phyloP scores from a whole-genome alignment of 2,888 invertebrate genomes.

The Lasioglossum malachurum region DNA sequence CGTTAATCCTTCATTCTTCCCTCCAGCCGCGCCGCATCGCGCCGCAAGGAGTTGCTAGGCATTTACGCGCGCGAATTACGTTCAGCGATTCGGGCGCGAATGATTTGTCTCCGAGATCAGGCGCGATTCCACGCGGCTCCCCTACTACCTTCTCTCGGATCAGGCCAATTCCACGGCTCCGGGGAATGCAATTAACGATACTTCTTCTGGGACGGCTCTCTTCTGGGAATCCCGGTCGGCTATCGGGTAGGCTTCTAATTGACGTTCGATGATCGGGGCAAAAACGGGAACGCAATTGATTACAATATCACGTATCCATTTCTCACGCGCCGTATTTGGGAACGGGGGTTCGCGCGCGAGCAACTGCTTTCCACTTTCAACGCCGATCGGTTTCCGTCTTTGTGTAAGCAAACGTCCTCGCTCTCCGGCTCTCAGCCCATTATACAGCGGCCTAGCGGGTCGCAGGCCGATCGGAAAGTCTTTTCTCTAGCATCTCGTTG shows the following conservation, averaged over 20 bases:
- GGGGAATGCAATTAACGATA: conserved; percentile 53
- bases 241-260: background rate
- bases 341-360: background rate
- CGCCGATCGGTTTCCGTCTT: conserved; percentile 1
- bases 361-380: conserved; percentile 3
- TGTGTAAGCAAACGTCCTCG: background rate
- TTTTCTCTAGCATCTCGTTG: conserved; percentile 71
- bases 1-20: conserved; percentile 60
- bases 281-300: conserved; percentile 20
- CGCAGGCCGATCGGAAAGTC: background rate
- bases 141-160: background rate
- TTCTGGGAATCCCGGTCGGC: conserved; percentile 26
- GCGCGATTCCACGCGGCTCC: background rate
- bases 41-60: background rate
- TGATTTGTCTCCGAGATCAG: conserved; percentile 43
- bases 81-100: conserved; percentile 44
- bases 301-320: conserved; percentile 28
- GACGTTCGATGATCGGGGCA: background rate
- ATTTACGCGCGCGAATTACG: conserved; percentile 43
- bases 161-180: conserved; percentile 31
- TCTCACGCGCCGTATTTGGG: conserved; percentile 27
- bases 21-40: background rate
- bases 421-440: background rate
- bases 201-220: background rate
- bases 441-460: background rate